Percentiles rank a stretch among this genome's conserved stretches.
Conservation (phyloP, 2,888 invertebrate species). For the Steromphala cineraria region DNA sequence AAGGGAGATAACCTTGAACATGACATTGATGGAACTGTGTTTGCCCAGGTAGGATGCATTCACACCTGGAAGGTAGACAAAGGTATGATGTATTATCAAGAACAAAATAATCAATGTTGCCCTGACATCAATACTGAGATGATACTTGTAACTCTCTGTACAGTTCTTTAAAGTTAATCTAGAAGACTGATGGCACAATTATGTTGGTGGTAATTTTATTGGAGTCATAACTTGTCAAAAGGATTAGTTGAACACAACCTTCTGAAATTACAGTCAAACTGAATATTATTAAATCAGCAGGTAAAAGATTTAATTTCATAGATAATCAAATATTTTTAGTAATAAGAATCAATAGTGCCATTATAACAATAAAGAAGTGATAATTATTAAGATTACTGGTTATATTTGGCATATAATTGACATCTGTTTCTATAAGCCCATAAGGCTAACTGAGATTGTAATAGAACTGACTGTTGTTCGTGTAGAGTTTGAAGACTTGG, state of each 20-base stretch:
- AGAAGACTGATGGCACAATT: too few relatives aligned
- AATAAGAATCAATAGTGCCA: background rate
- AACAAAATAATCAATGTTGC: background rate
- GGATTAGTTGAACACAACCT: too few relatives aligned
- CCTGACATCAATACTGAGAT: background rate
- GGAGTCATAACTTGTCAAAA: too few relatives aligned
- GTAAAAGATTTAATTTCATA: too few relatives aligned
- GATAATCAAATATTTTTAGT: too few relatives aligned
- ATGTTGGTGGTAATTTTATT: too few relatives aligned
- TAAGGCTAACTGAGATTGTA: background rate
- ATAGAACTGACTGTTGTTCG: conserved; percentile 71
- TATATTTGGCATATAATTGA: background rate
- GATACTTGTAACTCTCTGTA: too few relatives aligned
- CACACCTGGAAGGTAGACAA: conserved; percentile 60
- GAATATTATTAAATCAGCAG: background rate
- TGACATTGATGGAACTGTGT: conserved; percentile 68
- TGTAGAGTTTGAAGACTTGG: conserved; percentile 71
- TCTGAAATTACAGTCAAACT: background rate
- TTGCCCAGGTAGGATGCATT: conserved; percentile 74
- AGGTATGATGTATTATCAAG: too few relatives aligned
- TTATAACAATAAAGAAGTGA: background rate
- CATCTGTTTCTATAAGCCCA: background rate
- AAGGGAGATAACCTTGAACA: conserved; percentile 67
- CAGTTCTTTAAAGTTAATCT: too few relatives aligned
- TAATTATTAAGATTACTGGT: background rate